Conservation (phyloP, 1,140 invertebrate species). For the Pomacea maculata region DNA sequence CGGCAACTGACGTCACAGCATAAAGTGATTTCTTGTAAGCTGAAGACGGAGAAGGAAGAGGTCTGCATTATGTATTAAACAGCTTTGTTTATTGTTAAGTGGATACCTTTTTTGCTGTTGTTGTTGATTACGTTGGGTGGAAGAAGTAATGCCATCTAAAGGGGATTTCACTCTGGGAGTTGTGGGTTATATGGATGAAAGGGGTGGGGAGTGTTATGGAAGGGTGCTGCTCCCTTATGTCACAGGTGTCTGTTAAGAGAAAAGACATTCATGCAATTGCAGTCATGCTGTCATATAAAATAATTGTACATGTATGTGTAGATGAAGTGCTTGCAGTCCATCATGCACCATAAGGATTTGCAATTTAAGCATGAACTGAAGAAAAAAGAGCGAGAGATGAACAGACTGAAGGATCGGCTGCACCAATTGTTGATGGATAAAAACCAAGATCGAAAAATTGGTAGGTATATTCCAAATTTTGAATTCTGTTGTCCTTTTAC, state of each 20-base stretch:
- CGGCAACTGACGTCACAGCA: conserved; percentile 51
- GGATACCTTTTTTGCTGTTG: neutral
- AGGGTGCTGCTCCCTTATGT: neutral
- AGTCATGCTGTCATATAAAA: conserved; percentile 2
- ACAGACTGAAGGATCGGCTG: conserved; percentile 58
- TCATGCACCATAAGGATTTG: conserved; percentile 51
- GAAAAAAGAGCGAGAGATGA: conserved; percentile 59
- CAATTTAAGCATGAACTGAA: conserved; percentile 61
- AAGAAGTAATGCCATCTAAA: no score
- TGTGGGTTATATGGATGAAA: neutral
- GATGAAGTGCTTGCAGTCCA: conserved; percentile 53
- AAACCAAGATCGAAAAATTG: conserved; percentile 55
- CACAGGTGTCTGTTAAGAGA: neutral
- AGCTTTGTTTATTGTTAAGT: conserved; percentile 5
- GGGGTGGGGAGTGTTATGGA: neutral
- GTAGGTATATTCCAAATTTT: conserved; percentile 28
- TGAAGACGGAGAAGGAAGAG: conserved; percentile 62
- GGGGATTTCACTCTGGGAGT: no score
- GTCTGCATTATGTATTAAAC: conserved; percentile 28
- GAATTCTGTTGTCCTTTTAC: neutral
- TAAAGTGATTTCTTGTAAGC: conserved; percentile 42
- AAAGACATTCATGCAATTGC: neutral
- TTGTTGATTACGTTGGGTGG: no score
- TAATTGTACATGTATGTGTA: conserved; percentile 10
- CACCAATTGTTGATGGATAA: conserved; percentile 59